phyloP scores from a whole-genome alignment of 2,888 invertebrate genomes.

The Acleris cristana region DNA sequence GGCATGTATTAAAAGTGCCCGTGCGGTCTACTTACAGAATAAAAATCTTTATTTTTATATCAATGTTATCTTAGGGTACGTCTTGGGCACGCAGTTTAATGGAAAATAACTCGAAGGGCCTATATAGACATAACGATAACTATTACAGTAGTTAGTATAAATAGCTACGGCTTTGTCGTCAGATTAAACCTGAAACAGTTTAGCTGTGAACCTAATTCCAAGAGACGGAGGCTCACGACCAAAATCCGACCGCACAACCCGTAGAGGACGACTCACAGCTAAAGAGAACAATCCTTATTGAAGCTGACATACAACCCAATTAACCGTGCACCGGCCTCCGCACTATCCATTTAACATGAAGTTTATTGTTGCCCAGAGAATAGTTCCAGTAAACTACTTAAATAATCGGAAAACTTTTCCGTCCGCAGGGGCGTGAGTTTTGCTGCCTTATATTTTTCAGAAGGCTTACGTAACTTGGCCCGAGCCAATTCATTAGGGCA shows the following conservation, averaged over 20 bases:
- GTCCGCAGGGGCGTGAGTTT: slow-evolving; percentile 41
- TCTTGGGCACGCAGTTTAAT: too few relatives aligned
- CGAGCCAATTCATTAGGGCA: background rate
- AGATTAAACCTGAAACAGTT: too few relatives aligned
- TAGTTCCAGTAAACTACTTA: slow-evolving; percentile 53
- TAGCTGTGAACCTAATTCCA: too few relatives aligned
- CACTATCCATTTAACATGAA: slow-evolving; percentile 56
- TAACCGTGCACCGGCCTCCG: slow-evolving; percentile 51
- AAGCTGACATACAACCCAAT: slow-evolving; percentile 58
- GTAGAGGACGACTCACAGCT: slow-evolving; percentile 17
- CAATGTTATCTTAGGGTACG: too few relatives aligned
- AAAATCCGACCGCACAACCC: slow-evolving; percentile 29
- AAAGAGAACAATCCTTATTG: slow-evolving; percentile 48
- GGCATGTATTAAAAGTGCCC: too few relatives aligned
- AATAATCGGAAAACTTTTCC: slow-evolving; percentile 61
- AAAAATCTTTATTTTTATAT: too few relatives aligned
- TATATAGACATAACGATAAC: too few relatives aligned
- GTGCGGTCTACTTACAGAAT: too few relatives aligned
- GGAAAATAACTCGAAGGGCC: too few relatives aligned
- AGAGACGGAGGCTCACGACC: slow-evolving; percentile 5
- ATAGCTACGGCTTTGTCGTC: too few relatives aligned
- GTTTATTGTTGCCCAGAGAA: slow-evolving; percentile 56
- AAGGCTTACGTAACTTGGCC: slow-evolving; percentile 1
- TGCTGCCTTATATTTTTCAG: slow-evolving; percentile 17
- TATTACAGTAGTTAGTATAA: too few relatives aligned